phyloP scores from a whole-genome alignment of 2,888 invertebrate genomes.

The Drosophila imparisetae region DNA sequence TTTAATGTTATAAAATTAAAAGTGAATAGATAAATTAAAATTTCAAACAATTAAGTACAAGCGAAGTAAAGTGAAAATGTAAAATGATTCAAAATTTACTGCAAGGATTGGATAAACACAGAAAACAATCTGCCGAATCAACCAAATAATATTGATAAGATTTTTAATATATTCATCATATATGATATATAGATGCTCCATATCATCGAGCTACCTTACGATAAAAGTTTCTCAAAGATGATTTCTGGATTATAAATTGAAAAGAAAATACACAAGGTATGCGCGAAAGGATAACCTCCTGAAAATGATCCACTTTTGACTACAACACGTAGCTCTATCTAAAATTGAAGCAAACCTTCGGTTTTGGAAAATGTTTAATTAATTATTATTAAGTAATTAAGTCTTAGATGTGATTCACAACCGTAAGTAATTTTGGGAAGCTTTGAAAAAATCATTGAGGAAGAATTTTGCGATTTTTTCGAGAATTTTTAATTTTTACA shows the following conservation, averaged over 20 bases:
- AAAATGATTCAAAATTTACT: neutral
- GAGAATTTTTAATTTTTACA: neutral
- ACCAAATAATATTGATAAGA: neutral
- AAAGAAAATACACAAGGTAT: neutral
- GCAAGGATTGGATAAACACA: neutral
- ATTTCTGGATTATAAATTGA: neutral
- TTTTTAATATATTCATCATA: neutral
- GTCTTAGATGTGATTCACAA: neutral
- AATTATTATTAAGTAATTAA: neutral
- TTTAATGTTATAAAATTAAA: neutral
- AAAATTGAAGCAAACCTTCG: neutral
- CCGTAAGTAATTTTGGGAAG: neutral
- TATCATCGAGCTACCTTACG: neutral
- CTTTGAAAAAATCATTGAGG: neutral
- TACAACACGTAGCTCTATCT: neutral
- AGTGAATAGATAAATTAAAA: neutral
- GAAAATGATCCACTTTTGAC: neutral
- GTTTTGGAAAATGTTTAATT: neutral
- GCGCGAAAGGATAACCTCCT: neutral
- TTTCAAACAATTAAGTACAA: neutral
- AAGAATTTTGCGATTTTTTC: neutral
- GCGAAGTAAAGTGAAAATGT: too few species aligned
- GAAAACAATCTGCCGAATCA: neutral
- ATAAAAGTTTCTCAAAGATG: neutral
- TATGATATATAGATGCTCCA: neutral